phyloP scores from a whole-genome alignment of 2,797 vertebrate genomes.

The Melopsittacus undulatus region DNA sequence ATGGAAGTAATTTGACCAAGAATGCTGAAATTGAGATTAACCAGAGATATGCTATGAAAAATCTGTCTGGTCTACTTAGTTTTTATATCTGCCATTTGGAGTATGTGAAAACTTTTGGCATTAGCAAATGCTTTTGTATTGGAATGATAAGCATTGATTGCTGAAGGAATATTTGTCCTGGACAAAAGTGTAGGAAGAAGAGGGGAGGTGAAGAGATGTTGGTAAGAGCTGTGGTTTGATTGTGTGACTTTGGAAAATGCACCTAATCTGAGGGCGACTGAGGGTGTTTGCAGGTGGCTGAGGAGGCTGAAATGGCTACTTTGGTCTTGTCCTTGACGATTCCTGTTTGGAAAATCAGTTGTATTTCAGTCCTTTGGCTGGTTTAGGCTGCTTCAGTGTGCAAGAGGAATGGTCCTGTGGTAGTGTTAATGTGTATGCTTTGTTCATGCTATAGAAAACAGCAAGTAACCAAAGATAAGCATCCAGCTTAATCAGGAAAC shows the following conservation, averaged over 20 bases:
- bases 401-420: not conserved
- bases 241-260: not conserved
- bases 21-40: not conserved
- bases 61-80: not conserved
- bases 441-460: not conserved
- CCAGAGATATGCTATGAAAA: rapidly evolving
- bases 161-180: not conserved
- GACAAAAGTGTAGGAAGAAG: rapidly evolving
- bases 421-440: not conserved
- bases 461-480: not conserved
- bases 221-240: not conserved
- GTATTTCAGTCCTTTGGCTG: not conserved
- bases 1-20: not conserved
- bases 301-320: not conserved
- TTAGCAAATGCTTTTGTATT: not conserved
- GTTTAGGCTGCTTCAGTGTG: no score
- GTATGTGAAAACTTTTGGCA: not conserved
- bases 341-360: not conserved
- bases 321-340: not conserved
- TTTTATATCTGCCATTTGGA: not conserved
- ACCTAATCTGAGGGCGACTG: rapidly evolving
- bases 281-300: not conserved
- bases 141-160: not conserved
- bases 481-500: not conserved
- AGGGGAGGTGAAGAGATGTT: not conserved